Percentiles rank a stretch among this genome's conserved stretches.
Evolutionary conservation across 2,888 invertebrate species (phyloP).

Genomic region (Mythimna loreyi): DNA sequence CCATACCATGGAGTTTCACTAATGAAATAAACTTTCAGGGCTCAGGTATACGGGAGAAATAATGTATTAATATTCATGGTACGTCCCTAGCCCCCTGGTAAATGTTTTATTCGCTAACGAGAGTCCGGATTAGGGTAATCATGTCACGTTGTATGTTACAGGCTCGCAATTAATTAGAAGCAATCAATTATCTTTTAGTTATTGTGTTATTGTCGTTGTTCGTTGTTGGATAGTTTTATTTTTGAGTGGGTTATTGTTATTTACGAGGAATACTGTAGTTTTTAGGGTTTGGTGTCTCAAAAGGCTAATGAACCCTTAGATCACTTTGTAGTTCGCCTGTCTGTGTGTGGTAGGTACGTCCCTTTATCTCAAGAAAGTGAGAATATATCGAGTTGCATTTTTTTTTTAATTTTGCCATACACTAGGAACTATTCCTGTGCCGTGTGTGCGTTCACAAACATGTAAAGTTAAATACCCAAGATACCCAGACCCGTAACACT

Average conservation of each 20-base stretch:
- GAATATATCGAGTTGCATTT: too few species aligned
- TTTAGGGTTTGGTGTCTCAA: too few species aligned
- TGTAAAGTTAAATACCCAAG: too few species aligned
- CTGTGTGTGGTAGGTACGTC: too few species aligned
- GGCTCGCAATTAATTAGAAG: slow-evolving; percentile 84
- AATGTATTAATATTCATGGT: slow-evolving; percentile 88
- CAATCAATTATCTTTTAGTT: slow-evolving; percentile 82
- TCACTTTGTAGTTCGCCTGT: too few species aligned
- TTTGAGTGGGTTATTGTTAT: fast-evolving
- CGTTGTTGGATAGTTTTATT: slow-evolving; percentile 20
- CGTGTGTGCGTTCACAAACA: too few species aligned
- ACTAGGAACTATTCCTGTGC: too few species aligned
- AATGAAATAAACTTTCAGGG: slow-evolving; percentile 88
- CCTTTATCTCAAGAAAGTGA: too few species aligned
- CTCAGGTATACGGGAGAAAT: slow-evolving; percentile 80
- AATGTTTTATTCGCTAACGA: slow-evolving; percentile 91
- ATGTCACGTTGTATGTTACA: slow-evolving; percentile 87
- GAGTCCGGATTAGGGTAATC: slow-evolving; percentile 87
- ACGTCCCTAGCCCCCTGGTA: slow-evolving; percentile 83
- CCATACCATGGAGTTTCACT: slow-evolving; percentile 74
- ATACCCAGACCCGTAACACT: too few species aligned
- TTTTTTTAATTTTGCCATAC: too few species aligned
- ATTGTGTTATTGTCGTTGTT: slow-evolving; percentile 61
- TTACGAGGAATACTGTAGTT: too few species aligned
- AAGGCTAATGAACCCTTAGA: too few species aligned